phyloP scores from a whole-genome alignment of 1,140 invertebrate species.

The Drosophila sulfurigaster region DNA sequence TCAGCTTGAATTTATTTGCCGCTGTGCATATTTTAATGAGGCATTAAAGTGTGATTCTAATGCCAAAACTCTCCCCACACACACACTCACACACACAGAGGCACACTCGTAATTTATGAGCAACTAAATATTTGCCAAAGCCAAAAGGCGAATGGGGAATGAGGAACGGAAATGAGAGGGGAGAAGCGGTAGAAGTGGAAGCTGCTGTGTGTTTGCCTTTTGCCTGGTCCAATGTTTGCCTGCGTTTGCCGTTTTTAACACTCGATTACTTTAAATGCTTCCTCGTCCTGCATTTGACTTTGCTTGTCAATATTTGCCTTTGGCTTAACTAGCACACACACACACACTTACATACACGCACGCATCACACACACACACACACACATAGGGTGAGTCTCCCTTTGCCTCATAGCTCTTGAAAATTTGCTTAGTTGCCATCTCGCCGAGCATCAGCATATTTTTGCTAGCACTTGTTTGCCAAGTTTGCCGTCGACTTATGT shows the following conservation, averaged over 20 bases:
- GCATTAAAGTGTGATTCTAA: slow-evolving; percentile 74
- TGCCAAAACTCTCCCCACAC: slow-evolving; percentile 19
- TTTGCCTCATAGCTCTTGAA: slow-evolving; percentile 24
- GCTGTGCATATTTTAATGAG: slow-evolving; percentile 77
- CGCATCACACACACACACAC: slow-evolving; percentile 19
- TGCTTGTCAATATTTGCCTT: slow-evolving; percentile 67
- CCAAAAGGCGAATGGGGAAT: slow-evolving; percentile 7
- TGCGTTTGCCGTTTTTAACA: slow-evolving; percentile 83
- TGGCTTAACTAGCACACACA: slow-evolving; percentile 75
- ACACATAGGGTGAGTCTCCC: neutral
- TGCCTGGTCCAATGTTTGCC: slow-evolving; percentile 66
- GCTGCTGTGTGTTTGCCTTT: slow-evolving; percentile 48
- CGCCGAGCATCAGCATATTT: slow-evolving; percentile 72
- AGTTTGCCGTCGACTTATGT: slow-evolving; percentile 66
- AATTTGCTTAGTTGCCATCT: slow-evolving; percentile 54
- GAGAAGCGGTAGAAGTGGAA: neutral
- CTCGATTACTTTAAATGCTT: slow-evolving; percentile 82
- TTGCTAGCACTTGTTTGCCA: slow-evolving; percentile 45
- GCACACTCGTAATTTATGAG: slow-evolving; percentile 70
- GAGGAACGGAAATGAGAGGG: neutral
- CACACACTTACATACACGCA: slow-evolving; percentile 28
- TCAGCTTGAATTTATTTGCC: slow-evolving; percentile 82
- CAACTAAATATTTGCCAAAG: slow-evolving; percentile 71
- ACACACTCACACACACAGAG: slow-evolving; percentile 22
- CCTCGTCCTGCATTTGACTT: slow-evolving; percentile 64